A percentile compares a stretch with the other conserved stretches of the same genome.
These are phyloP conservation scores for Ophraella communa DNA, from an alignment of 2,888 invertebrate species.

Conservation along the genomic window DNA sequence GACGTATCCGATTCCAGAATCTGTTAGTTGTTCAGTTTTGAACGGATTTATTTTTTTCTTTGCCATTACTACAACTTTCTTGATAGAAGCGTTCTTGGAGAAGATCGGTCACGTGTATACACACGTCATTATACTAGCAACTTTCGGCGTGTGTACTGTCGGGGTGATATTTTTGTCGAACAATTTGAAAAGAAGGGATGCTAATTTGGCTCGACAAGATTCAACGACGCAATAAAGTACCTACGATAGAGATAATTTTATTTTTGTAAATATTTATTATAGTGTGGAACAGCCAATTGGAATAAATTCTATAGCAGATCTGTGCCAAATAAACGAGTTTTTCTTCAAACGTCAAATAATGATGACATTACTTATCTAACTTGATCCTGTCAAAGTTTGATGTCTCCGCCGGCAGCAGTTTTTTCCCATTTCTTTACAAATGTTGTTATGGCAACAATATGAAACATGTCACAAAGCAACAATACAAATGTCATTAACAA, in stretches of 20 bases:
- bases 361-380: no score
- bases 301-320: no score
- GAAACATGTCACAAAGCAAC: no score
- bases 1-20: slow-evolving; percentile 95
- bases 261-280: neutral
- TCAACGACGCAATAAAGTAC: no score
- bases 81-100: slow-evolving; percentile 41
- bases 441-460: no score
- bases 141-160: slow-evolving; percentile 35
- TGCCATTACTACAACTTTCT: slow-evolving; percentile 44
- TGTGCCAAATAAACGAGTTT: no score
- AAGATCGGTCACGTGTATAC: slow-evolving; percentile 41
- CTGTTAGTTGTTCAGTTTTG: slow-evolving; percentile 89
- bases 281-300: no score
- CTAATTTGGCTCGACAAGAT: slow-evolving; percentile 35
- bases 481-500: no score
- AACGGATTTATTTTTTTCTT: slow-evolving; percentile 71
- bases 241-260: neutral
- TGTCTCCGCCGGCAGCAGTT: no score
- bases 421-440: no score
- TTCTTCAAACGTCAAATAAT: no score
- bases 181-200: slow-evolving; percentile 44
- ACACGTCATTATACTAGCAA: slow-evolving; percentile 33
- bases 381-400: no score
- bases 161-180: slow-evolving; percentile 40